Base-by-base conservation (phyloP, 2,113 vertebrate species). In the Rhinoderma darwinii region DNA sequence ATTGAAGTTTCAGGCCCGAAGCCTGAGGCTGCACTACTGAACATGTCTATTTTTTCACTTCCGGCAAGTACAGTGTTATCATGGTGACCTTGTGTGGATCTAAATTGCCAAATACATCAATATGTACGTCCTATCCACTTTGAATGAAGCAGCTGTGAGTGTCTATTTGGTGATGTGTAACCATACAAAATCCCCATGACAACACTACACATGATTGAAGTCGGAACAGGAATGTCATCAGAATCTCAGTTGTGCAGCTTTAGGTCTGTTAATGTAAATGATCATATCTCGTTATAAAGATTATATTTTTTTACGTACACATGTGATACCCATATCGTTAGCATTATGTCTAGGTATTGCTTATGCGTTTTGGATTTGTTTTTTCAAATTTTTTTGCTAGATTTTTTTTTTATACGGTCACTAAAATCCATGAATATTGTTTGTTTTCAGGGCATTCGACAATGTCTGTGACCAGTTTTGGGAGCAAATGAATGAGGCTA, bases 401-500 rank as follows among this genome's bases (percentile, higher is more conserved):
- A 10, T 59, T 25, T 59, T 59, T 35, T 43, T 74, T 0, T 20
- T 54, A 10, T 51, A 17, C 0, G 2, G 6, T 75, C 44, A 20
- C 44, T 51, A 20, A 77, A 12, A 30, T 32, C 2, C 11, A 9
- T 50, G 30, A 0, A n/a, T 47, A 84, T 86, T 91, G 79, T 88
- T 91, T 59, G 76, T 80, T 92, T 92, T 86, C 84, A 97, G 97
- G 93, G 98, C 98, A 89, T 97, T 97, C 87, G 96, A 97, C 79
- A 97, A 95, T 56, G 97, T 98, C 30, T 94, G 96, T 43, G 98
- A 99, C 85, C 96, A 96, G 92, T 96, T 96, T 66, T 96, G 94
- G 73, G 98, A 99, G 92, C 95, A 97, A 72, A 94, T 93, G 90
- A 95, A 94, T 2, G 98, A 99, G 86, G 96, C 97, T 0, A 92